Base-by-base conservation (phyloP, 2,888 invertebrate genomes). In the Xanthorhoe spadicearia region DNA sequence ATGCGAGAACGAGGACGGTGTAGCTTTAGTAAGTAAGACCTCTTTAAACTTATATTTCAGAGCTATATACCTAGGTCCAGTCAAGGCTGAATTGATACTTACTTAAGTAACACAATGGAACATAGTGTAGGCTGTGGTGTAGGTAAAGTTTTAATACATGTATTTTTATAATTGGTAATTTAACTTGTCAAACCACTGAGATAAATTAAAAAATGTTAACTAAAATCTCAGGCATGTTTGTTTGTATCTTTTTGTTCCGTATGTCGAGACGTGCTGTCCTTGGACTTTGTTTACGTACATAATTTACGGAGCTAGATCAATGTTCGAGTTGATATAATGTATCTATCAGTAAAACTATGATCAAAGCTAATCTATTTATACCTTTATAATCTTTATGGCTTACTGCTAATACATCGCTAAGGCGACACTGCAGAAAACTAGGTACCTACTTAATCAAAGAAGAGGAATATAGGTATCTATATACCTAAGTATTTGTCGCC, bases 21-120 rank as follows among this genome's bases (percentile, higher is more conserved):
- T 85, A 48, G 86, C 85, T 53, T 55, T 89, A 81, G 89, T 88
- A 77, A 81, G 81, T 64, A 15, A n/a, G 19, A 35, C 10, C 1
- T 32, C 15, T 9, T 18, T 32, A n/a, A 17, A 43, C 2, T 43
- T 13, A n/a, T n/a, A n/a, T n/a, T n/a, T n/a, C n/a, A n/a, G n/a
- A n/a, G n/a, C n/a, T n/a, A n/a, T n/a, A n/a, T n/a, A n/a, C n/a
- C n/a, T n/a, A n/a, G n/a, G n/a, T n/a, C n/a, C n/a, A n/a, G n/a
- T n/a, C n/a, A n/a, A n/a, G n/a, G n/a, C n/a, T n/a, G n/a, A n/a
- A n/a, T n/a, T n/a, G n/a, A n/a, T n/a, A n/a, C n/a, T n/a, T n/a
- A n/a, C n/a, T n/a, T n/a, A n/a, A n/a, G n/a, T n/a, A n/a, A n/a
- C n/a, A n/a, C n/a, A n/a, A n/a, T n/a, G n/a, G n/a, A n/a, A n/a